Conservation (phyloP, 2,797 vertebrate genomes). For the Glossophaga mutica region DNA sequence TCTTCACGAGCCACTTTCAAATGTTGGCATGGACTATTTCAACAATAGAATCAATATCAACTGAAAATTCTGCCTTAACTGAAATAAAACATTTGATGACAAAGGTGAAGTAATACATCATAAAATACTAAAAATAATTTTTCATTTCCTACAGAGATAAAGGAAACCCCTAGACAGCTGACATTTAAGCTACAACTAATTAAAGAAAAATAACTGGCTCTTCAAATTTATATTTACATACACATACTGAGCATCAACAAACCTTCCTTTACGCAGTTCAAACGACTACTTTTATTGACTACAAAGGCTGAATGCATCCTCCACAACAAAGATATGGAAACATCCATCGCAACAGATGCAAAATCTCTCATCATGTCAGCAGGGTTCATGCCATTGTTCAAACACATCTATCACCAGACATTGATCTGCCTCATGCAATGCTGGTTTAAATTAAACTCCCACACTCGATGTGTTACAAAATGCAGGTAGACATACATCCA, state of each 20-base stretch:
- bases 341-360: neutral
- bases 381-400: neutral
- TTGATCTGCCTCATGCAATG: neutral
- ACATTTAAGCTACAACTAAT: constrained; percentile 40
- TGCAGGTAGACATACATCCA: neutral
- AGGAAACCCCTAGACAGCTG: constrained; percentile 32
- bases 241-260: neutral
- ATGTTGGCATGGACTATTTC: neutral
- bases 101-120: neutral
- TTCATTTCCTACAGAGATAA: constrained; percentile 22
- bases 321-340: neutral
- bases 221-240: neutral
- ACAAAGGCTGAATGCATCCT: neutral
- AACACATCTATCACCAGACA: neutral
- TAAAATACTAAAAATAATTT: constrained; percentile 7
- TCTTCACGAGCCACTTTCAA: neutral
- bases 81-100: constrained; percentile 23
- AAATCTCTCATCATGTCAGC: neutral
- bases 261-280: neutral
- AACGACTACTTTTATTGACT: neutral
- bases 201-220: constrained; percentile 35
- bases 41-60: neutral
- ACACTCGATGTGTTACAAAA: neutral
- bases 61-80: neutral
- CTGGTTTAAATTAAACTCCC: neutral